Evolutionary conservation across 2,888 invertebrate genomes (phyloP), one percentile per base, ranked within the genome.

Genomic region (Shargacucullia verbasci): DNA sequence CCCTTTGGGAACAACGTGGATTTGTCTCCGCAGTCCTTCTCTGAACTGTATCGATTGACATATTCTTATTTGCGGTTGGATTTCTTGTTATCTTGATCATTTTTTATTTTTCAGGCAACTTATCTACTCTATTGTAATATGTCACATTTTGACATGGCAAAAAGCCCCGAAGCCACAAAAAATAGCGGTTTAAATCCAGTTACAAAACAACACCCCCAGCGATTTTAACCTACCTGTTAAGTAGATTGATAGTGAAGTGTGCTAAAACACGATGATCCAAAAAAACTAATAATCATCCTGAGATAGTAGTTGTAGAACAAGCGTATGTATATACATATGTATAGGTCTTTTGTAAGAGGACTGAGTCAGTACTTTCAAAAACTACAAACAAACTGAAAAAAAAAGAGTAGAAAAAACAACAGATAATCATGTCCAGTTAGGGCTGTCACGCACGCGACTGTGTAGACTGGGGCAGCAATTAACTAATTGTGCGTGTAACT

Each of bases 401-500:
- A 47, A 35, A 29, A 53, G 35, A 48, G 20, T 20, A 59, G 56
- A 61, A 59, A 43, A 57, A 59, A 58, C 50, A 48, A 39, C 13
- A 54, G 47, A 59, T 61, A 62, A 69, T 58, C 29, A 41, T 57
- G 53, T 64, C 53, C 47, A 65, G 62, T 55, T 44, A 48, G 64
- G 44, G 53, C 45, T 47, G 68, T 59, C 65, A 66, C 67, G 62
- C 70, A 62, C 63, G 57, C 59, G 56, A 10, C 44, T 29, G 11
- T 15, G 45, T 25, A 29, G 54, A 44, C 49, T 15, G 40, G 48
- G 47, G 38, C 55, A 25, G 69, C 80, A 81, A 83, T 84, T 75
- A 82, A 78, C 81, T 84, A 83, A 84, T 84, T 83, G 84, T 79
- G 75, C 67, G 76, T 79, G 72, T 79, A 78, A 70, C 66, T 64